Conservation (phyloP, 2,797 vertebrate genomes). For the Phataginus tetradactyla region DNA sequence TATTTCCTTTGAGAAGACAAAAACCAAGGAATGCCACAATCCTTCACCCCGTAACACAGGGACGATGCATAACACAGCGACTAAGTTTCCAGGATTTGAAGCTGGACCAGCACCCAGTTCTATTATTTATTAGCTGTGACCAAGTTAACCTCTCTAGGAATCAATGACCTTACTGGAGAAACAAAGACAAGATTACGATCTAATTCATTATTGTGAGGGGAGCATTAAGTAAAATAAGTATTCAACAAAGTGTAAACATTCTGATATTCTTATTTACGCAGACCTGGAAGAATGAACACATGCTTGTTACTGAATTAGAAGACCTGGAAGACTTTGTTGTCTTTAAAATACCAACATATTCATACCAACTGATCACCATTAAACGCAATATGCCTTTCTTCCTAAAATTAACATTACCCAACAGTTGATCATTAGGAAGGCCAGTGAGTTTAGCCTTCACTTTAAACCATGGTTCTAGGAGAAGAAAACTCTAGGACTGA, state of each 20-base stretch:
- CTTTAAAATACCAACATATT: background rate
- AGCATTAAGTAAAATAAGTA: background rate
- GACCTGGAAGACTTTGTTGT: background rate
- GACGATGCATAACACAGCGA: background rate
- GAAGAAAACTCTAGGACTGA: background rate
- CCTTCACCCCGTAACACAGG: background rate
- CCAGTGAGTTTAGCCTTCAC: background rate
- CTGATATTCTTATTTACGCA: background rate
- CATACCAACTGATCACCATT: background rate
- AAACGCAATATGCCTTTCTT: background rate
- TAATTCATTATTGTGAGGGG: background rate
- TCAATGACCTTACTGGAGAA: constrained; percentile 1
- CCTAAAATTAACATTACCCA: constrained; percentile 1
- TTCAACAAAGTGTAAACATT: background rate
- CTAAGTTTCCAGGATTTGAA: background rate
- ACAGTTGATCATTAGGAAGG: background rate
- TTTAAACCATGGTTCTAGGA: background rate
- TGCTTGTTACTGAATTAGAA: background rate
- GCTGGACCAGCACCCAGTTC: background rate
- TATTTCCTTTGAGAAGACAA: no score
- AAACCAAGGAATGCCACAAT: no score
- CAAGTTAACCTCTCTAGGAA: constrained; percentile 35
- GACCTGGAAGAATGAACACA: background rate
- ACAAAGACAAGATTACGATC: background rate
- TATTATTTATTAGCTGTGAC: background rate